phyloP scores from a whole-genome alignment of 2,888 invertebrate genomes.

The Phyllotreta striolata region DNA sequence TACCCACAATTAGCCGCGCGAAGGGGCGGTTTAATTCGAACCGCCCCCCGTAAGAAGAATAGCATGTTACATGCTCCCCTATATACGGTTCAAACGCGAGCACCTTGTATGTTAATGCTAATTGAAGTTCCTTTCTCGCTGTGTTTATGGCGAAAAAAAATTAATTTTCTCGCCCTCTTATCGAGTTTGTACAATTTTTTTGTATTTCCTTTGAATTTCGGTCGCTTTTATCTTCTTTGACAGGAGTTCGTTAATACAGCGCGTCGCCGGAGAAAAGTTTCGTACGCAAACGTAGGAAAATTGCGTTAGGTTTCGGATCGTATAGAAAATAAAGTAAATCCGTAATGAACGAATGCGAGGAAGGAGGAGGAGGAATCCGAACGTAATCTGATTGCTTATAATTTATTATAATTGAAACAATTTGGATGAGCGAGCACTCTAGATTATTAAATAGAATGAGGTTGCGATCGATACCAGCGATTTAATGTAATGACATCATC shows the following conservation, averaged over 20 bases:
- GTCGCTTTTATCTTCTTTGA: too few species aligned
- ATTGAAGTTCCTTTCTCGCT: too few species aligned
- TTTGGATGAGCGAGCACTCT: slow-evolving; percentile 25
- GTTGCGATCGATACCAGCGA: slow-evolving; percentile 3
- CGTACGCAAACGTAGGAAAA: background rate
- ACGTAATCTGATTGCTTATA: slow-evolving; percentile 20
- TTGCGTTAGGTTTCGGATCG: too few species aligned
- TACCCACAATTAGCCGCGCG: slow-evolving; percentile 34
- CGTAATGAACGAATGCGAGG: background rate
- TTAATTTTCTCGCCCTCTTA: too few species aligned
- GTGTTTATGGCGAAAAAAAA: too few species aligned
- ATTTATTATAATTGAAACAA: slow-evolving; percentile 25
- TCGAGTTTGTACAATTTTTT: too few species aligned
- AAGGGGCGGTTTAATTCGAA: slow-evolving; percentile 30
- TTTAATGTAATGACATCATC: slow-evolving; percentile 9
- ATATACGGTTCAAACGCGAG: too few species aligned
- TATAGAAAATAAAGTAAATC: background rate
- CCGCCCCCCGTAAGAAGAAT: background rate
- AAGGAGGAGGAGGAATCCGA: slow-evolving; percentile 7
- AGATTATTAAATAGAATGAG: slow-evolving; percentile 18
- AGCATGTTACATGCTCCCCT: too few species aligned
- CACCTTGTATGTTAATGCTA: too few species aligned
- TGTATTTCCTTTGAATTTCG: too few species aligned
- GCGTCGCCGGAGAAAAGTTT: too few species aligned
- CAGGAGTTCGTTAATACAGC: too few species aligned